Evolutionary conservation across 2,113 vertebrate species (phyloP), one percentile per base, ranked within the genome.

Genomic region (Pelusios castaneus): DNA sequence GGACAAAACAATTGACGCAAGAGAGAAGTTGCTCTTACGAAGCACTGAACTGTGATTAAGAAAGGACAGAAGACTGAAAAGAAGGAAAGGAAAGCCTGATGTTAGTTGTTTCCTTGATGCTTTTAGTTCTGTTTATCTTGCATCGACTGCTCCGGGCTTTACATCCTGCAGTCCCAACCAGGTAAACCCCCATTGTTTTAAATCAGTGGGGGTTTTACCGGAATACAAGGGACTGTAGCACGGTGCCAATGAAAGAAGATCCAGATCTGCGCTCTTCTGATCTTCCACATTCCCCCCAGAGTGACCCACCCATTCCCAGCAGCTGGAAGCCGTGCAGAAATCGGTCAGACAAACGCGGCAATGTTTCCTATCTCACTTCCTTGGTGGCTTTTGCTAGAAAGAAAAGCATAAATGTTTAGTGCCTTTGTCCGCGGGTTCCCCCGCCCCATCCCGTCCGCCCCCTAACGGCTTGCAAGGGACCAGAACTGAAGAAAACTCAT

Each of bases 401-500:
- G 73, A 91, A 90, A 85, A 85, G 80, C 70, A 87, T 87, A 58
- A 38, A 21, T 11, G n/a, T 38, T 67, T 22, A 70, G 63, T 9
- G 19, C 63, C 63, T 38, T 70, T 63, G 43, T 58, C 88, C 4
- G 84, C 85, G 43, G 43, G 54, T 13, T 43, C 54, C 82, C 94
- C 92, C 92, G 10, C 89, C 76, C 67, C 86, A 43, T 85, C 41
- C 60, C 25, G 47, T 7, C 3, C n/a, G 63, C 85, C 43, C 17
- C 27, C 88, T 27, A 88, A 92, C 79, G 52, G 38, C 94, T 92
- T 91, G 89, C 92, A 92, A 38, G 88, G 60, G 86, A 83, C 10
- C 14, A 24, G 54, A 51, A 60, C 49, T 90, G 92, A 76, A 76
- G 73, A 87, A 92, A 93, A 95, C 85, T 70, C 56, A 80, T 34